Conservation (phyloP, 2,888 invertebrate species). For the Caenorhabditis parvicauda region DNA sequence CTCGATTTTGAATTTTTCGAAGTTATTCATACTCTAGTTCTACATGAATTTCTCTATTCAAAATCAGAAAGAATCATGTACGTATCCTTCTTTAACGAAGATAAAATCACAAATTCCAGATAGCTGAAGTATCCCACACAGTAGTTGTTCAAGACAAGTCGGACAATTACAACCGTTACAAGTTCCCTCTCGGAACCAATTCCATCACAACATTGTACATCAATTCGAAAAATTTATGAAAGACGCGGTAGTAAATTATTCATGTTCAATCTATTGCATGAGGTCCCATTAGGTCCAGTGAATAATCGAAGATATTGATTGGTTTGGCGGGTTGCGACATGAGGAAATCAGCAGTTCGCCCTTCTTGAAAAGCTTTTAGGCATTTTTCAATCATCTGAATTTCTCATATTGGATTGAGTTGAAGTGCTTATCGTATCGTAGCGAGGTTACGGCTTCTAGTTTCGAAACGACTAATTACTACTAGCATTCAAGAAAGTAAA, state of each 20-base stretch:
- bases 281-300: background rate
- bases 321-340: background rate
- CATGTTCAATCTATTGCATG: background rate
- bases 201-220: conserved; percentile 22
- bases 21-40: no score
- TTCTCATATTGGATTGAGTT: no score
- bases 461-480: no score
- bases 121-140: conserved; percentile 13
- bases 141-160: conserved; percentile 18
- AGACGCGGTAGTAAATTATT: no score
- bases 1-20: no score
- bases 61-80: no score
- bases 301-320: background rate
- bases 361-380: background rate
- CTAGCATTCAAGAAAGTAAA: no score
- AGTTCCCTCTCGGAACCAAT: conserved; percentile 13
- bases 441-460: no score
- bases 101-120: conserved; percentile 5
- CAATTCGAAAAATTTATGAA: no score
- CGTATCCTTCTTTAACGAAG: no score
- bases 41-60: no score
- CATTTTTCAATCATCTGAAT: background rate
- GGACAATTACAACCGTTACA: conserved; percentile 17
- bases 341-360: background rate
- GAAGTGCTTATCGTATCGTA: no score